phyloP scores from a whole-genome alignment of 2,113 vertebrate genomes.

The Passer montanus region DNA sequence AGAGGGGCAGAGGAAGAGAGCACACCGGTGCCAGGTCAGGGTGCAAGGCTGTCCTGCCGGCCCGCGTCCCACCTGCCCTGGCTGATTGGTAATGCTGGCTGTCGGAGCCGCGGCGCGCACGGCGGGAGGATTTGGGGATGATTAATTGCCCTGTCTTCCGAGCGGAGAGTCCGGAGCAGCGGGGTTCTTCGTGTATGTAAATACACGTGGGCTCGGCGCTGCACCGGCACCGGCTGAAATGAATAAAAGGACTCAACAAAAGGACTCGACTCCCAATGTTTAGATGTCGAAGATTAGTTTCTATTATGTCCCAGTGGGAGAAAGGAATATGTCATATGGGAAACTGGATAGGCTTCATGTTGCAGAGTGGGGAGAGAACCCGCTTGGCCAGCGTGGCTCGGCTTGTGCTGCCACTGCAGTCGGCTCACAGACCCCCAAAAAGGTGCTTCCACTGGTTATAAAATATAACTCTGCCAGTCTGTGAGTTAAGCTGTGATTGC shows the following conservation, averaged over 20 bases:
- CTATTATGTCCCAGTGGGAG: conserved; percentile 70
- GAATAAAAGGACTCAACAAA: conserved; percentile 84
- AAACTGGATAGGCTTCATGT: conserved; percentile 37
- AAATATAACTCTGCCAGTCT: background rate
- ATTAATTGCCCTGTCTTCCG: conserved; percentile 95
- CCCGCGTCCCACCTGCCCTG: conserved; percentile 87
- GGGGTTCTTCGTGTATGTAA: conserved; percentile 88
- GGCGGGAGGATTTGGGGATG: conserved; percentile 88
- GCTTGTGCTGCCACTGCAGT: background rate
- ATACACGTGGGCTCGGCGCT: conserved; percentile 84
- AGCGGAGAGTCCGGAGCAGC: conserved; percentile 85
- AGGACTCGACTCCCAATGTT: conserved; percentile 74
- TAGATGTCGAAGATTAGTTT: conserved; percentile 73
- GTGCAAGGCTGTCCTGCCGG: conserved; percentile 76
- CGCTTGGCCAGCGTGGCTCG: background rate
- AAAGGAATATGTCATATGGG: conserved; percentile 51
- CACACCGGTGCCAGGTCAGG: conserved; percentile 62
- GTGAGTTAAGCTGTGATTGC: background rate
- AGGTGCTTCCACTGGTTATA: background rate
- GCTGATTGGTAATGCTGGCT: conserved; percentile 78
- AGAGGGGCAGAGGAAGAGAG: conserved; percentile 35
- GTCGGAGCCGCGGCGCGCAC: conserved; percentile 82
- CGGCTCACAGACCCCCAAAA: background rate
- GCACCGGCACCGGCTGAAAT: conserved; percentile 57
- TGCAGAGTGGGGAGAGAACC: background rate